Evolutionary conservation across 2,113 vertebrate species (phyloP), one percentile per base, ranked within the genome.

Genomic region (Microcebus murinus): DNA sequence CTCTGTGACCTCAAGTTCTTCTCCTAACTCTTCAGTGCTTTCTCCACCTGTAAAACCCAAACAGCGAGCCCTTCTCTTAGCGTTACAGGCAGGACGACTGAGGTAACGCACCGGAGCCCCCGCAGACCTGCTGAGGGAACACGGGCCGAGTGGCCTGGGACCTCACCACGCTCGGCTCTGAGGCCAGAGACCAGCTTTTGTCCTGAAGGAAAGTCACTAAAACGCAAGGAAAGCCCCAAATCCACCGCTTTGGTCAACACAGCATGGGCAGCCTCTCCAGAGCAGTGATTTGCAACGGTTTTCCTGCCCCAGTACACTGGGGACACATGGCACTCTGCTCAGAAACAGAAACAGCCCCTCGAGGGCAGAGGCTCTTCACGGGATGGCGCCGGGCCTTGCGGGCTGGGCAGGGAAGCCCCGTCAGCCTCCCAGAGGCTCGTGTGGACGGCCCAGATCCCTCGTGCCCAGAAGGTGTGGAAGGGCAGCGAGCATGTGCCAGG

Each of bases 241-340:
- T 0, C 63, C 14, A 36, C 1, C 0, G 25, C 36, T 89, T 45
- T 45, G 5, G 36, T 3, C 0, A 8, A 34, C 42, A 36, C 0
- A 18, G 87, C 25, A 10, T 0, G 1, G 13, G 34, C 52, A 9
- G 70, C 82, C 48, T 25, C 8, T 2, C 48, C 18, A 39, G 6
- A 61, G 48, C 27, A 63, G 21, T 27, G 12, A 20, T 5, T 0
- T 9, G 57, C 29, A 25, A 4, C 23, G 18, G 4, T 7, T 9
- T 4, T 23, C 36, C 11, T 7, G 0, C 4, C 25, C 10, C 6
- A 4, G 84, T 34, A 12, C 4, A 1, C 34, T 3, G 15, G 63
- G 42, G 36, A 25, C 25, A 27, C 6, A 6, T 50, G 39, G 20
- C 3, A 17, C 6, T 52, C 9, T 1, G 3, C 31, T 25, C 20